Evolutionary conservation across 2,888 invertebrate genomes (phyloP), one percentile per base, ranked within the genome.

Genomic region (Euspilapteryx auroguttella): DNA sequence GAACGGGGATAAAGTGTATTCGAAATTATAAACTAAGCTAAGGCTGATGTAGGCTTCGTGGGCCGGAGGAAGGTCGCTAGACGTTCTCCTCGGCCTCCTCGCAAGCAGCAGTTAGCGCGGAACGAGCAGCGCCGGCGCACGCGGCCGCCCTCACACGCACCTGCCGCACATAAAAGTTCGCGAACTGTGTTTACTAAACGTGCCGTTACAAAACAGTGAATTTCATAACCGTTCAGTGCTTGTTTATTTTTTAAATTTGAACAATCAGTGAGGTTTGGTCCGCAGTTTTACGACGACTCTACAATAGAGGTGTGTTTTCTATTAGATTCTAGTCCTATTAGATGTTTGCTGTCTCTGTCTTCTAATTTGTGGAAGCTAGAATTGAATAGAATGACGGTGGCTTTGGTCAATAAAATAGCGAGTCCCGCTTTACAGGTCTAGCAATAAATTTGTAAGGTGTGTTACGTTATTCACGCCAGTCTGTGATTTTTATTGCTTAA

Each of bases 41-140:
- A 61, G 57, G 56, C 48, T 61, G 49, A 53, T 53, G 61, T 55
- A 59, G 56, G 62, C 55, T 56, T 42, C 41, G 62, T 68, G 55
- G 66, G 68, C 56, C 10, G 24, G 24, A 12, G 66, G 62, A 69
- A 71, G 71, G 71, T 66, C 68, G 66, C 39, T 42, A 51, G 45
- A 63, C 69, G 59, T 68, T 69, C 69, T 66, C 68, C 51, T 32
- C 43, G 44, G 35, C 37, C 43, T 36, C 30, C 30, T 35, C 32
- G 32, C 31, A 35, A 38, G 39, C 33, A 42, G 43, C 58, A 68
- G 71, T 71, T 51, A 59, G 66, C 64, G 66, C 61, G 61, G 63
- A 64, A 62, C 64, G 49, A 46, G 37, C 56, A 47, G 50, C 62
- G 69, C 50, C 45, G 37, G 57, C 66, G 66, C 69, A 71, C 55